phyloP scores from a whole-genome alignment of 2,888 invertebrate species.

The Scrobipalpa costella region DNA sequence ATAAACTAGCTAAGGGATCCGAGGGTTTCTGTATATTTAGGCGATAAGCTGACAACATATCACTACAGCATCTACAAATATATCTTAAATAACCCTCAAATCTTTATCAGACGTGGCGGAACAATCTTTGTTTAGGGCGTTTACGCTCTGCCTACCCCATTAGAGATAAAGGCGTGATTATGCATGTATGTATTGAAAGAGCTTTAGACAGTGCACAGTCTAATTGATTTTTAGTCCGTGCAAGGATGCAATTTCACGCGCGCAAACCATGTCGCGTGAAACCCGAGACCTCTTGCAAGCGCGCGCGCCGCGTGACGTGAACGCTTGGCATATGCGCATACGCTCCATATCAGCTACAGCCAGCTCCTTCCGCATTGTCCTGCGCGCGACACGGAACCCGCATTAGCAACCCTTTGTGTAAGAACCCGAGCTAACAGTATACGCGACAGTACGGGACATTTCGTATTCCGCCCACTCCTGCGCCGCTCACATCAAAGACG shows the following conservation, averaged over 20 bases:
- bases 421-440: conserved; percentile 43
- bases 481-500: conserved; percentile 48
- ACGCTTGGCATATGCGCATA: conserved; percentile 29
- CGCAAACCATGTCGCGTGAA: conserved; percentile 42
- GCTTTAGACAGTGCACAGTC: neutral
- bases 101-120: too few relatives aligned
- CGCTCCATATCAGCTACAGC: conserved; percentile 41
- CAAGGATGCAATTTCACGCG: conserved; percentile 25
- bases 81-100: too few relatives aligned
- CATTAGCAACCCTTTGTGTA: conserved; percentile 54
- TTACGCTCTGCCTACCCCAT: too few relatives aligned
- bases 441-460: conserved; percentile 42
- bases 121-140: too few relatives aligned
- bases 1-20: too few relatives aligned
- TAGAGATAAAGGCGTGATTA: too few relatives aligned
- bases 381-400: conserved; percentile 46
- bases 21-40: too few relatives aligned
- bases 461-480: conserved; percentile 50
- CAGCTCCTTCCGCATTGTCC: conserved; percentile 50
- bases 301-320: neutral
- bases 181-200: too few relatives aligned
- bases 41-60: too few relatives aligned
- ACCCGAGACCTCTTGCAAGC: conserved; percentile 24
- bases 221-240: neutral
- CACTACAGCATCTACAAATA: too few relatives aligned